These are phyloP conservation scores for Salvelinus alpinus DNA, from an alignment of 2,113 vertebrate species.

Conservation along the genomic window DNA sequence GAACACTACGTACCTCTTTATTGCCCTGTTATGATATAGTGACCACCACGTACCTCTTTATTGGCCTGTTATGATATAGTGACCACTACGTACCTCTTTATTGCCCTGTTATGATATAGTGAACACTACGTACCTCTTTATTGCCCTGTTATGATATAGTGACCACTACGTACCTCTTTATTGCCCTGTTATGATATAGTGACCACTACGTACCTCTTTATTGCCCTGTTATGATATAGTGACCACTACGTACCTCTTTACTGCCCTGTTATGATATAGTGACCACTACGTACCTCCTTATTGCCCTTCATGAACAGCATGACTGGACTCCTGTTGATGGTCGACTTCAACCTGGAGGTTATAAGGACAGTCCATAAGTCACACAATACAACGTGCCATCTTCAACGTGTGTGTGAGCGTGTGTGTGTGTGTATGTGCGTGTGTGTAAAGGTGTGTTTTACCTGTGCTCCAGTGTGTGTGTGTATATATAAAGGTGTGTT, in stretches of 20 bases:
- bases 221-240: too few relatives aligned
- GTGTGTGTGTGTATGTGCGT: background rate
- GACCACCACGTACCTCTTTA: background rate
- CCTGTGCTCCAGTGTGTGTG: constrained; percentile 87
- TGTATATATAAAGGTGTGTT: constrained; percentile 2
- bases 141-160: too few relatives aligned
- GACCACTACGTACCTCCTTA: constrained; percentile 77
- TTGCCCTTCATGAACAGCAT: constrained; percentile 98
- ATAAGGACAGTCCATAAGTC: constrained; percentile 21
- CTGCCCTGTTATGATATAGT: background rate
- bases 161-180: too few relatives aligned
- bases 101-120: background rate
- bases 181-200: too few relatives aligned
- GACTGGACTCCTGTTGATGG: constrained; percentile 86
- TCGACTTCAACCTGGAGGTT: constrained; percentile 78
- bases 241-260: too few relatives aligned
- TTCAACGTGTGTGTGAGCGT: background rate
- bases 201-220: too few relatives aligned
- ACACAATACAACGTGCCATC: background rate
- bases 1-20: background rate
- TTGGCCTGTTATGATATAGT: background rate
- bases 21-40: background rate
- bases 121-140: too few relatives aligned
- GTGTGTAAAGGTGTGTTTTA: constrained; percentile 40
- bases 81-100: background rate